A percentile compares a stretch with the other conserved stretches of the same genome.
Evolutionary conservation across 2,113 vertebrate genomes (phyloP).

Genomic region (Istiophorus platypterus): DNA sequence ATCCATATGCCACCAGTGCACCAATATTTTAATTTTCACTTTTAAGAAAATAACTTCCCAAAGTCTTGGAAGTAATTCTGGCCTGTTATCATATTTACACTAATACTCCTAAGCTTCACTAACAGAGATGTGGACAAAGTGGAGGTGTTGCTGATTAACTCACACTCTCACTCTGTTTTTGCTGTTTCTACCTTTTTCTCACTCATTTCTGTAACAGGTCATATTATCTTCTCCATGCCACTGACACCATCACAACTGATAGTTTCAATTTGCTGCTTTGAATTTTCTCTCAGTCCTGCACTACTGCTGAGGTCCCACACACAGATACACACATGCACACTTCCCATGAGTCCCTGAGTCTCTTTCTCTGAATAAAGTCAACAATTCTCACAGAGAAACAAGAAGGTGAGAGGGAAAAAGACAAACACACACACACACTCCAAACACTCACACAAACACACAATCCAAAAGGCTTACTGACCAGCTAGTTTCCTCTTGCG

Average conservation of each 20-base stretch:
- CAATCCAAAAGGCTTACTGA: conserved; percentile 35
- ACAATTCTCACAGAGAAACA: conserved; percentile 8
- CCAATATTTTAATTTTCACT: no score
- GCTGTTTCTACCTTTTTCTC: neutral
- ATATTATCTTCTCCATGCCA: neutral
- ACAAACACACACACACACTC: neutral
- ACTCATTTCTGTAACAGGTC: neutral
- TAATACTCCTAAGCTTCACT: neutral
- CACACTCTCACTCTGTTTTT: neutral
- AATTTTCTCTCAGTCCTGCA: conserved; percentile 1
- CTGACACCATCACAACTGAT: neutral
- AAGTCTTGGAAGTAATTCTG: no score
- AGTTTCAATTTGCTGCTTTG: neutral
- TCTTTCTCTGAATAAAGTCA: conserved; percentile 17
- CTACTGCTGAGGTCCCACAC: neutral
- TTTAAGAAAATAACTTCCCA: no score
- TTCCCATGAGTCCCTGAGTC: neutral
- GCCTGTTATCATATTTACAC: neutral
- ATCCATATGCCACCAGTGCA: no score
- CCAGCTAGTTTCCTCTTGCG: conserved; percentile 35
- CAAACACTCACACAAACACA: neutral
- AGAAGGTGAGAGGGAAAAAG: neutral
- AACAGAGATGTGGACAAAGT: neutral
- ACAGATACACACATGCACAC: neutral
- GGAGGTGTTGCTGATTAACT: neutral